Evolutionary conservation across 2,888 invertebrate genomes (phyloP), one percentile per base, ranked within the genome.

Genomic region (Pammene aurita): DNA sequence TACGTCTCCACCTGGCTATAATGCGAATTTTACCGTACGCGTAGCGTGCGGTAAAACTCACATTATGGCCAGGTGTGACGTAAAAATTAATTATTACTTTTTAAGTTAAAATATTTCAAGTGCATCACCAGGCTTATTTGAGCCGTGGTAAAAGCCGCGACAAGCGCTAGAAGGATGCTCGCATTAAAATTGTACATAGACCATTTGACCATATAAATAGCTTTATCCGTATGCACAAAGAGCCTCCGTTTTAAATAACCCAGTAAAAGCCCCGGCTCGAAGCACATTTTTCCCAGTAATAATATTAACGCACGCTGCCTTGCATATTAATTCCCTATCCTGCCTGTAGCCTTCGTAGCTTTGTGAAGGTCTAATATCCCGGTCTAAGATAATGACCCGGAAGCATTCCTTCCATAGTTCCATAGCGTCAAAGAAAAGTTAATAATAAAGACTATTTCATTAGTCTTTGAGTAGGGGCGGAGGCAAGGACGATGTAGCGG

Each of bases 341-440:
- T 11, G n/a, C n/a, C 18, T 11, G 46, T n/a, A 68, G 54, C 71
- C 71, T 72, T 68, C 66, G 50, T 16, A 44, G 46, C 66, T 69
- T 72, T 50, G 64, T 16, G 63, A 72, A 69, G 71, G 71, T 67
- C 60, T 46, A 64, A 7, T 41, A 64, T 34, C 35, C 35, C 60
- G 46, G 54, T 52, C 63, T 58, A 57, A 66, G 60, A 35, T 57
- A 64, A 42, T 57, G 55, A 58, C 66, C 54, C n/a, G 67, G 67
- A 56, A 60, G 38, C 71, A 62, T 63, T 58, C 64, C 55, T 66
- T 60, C 56, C 66, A 72, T 34, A 54, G 13, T 13, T 13, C 4
- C 26, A 26, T 26, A 26, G 44, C 7, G 26, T 13, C 54, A n/a
- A 34, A 34, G 54, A 54, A 7, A 34, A 54, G 34, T 34, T 13